Evolutionary conservation across 1,140 invertebrate genomes (phyloP).

Genomic region (Aphelenchoides avenae): DNA sequence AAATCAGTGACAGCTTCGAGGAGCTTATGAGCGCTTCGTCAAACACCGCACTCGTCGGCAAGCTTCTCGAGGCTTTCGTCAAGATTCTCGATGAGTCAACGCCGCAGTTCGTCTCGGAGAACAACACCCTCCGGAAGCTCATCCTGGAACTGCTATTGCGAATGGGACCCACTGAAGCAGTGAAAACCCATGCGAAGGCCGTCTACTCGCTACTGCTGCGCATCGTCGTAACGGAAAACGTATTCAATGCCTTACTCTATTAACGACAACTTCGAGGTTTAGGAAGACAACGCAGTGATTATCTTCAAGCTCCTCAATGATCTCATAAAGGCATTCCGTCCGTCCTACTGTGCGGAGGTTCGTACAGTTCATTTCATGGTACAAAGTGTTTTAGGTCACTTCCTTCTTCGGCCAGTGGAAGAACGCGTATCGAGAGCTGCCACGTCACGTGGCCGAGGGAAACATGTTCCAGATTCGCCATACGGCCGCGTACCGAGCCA

Average conservation of each 20-base stretch:
- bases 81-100: slow-evolving; percentile 32
- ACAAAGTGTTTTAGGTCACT: slow-evolving; percentile 13
- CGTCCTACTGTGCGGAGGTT: slow-evolving; percentile 21
- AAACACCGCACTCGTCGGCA: slow-evolving; percentile 20
- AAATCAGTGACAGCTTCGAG: slow-evolving; percentile 30
- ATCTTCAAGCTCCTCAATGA: slow-evolving; percentile 38
- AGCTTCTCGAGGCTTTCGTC: slow-evolving; percentile 24
- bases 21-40: slow-evolving; percentile 14
- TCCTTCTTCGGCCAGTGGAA: slow-evolving; percentile 28
- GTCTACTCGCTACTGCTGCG: slow-evolving; percentile 26
- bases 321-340: slow-evolving; percentile 35
- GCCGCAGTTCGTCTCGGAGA: slow-evolving; percentile 41
- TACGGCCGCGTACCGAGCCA: slow-evolving; percentile 15
- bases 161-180: slow-evolving; percentile 18
- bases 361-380: slow-evolving; percentile 15
- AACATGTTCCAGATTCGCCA: slow-evolving; percentile 22
- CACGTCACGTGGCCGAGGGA: slow-evolving; percentile 19
- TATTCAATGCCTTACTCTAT: not conserved
- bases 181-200: slow-evolving; percentile 23
- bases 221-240: slow-evolving; percentile 5
- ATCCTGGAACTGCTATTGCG: slow-evolving; percentile 33
- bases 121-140: slow-evolving; percentile 40
- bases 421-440: slow-evolving; percentile 30
- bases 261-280: slow-evolving; percentile 30
- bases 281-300: slow-evolving; percentile 42